phyloP scores from a whole-genome alignment of 2,113 vertebrate species.

The Paraplagusia blochii region DNA sequence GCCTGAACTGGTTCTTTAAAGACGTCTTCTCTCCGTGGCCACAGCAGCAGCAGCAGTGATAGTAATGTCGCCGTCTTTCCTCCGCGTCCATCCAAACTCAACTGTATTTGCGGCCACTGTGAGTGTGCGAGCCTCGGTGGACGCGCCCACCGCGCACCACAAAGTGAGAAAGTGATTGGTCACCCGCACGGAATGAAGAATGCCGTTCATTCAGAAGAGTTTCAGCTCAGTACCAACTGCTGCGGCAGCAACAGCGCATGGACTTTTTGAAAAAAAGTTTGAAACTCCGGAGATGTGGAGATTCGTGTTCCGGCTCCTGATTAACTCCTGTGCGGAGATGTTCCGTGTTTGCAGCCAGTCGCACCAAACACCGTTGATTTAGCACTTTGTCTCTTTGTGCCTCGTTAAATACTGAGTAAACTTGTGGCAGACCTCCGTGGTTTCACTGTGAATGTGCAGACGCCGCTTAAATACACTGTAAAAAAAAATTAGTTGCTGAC shows the following conservation, averaged over 20 bases:
- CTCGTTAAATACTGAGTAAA: not conserved
- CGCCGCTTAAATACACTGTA: constrained; percentile 1
- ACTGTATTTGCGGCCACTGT: constrained; percentile 13
- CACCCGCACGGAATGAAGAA: constrained; percentile 45
- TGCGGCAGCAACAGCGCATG: not conserved
- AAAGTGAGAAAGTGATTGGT: constrained; percentile 44
- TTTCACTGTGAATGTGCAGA: not conserved
- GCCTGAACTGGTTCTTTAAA: not conserved
- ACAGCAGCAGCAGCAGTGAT: constrained; percentile 10
- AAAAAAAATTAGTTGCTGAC: constrained; percentile 2
- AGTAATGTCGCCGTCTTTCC: constrained; percentile 28
- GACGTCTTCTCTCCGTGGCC: constrained; percentile 17
- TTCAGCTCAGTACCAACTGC: constrained; percentile 21
- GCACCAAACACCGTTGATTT: not conserved
- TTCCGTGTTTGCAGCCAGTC: no score
- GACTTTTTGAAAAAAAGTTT: constrained; percentile 2
- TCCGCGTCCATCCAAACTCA: constrained; percentile 41
- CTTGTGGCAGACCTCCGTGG: not conserved
- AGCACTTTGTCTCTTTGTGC: not conserved
- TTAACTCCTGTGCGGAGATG: no score
- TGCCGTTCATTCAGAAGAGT: constrained; percentile 49
- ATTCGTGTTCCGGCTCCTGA: not conserved
- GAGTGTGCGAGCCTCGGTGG: constrained; percentile 47
- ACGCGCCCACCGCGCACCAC: constrained; percentile 48
- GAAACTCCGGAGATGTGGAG: not conserved